Base-by-base conservation (phyloP, 2,797 vertebrate genomes). In the Pempheris klunzingeri region DNA sequence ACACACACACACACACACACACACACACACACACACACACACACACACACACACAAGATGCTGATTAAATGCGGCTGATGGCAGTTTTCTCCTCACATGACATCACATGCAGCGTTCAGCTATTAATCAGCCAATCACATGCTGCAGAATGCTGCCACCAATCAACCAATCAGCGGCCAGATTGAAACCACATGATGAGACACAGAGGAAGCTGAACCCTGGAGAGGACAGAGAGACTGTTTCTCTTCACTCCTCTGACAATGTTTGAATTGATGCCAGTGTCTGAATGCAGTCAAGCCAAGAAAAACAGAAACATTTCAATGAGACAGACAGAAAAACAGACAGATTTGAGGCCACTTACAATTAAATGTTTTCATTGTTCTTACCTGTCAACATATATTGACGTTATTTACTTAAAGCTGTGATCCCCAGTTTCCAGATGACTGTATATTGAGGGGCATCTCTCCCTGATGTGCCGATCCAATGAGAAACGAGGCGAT, bases 101-200 rank as follows among this genome's bases (percentile, higher is more conserved):
- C 67, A 62, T 78, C 81, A 67, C 67, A 26, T 82, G 70, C 1
- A 77, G 63, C 74, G 0, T 74, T 75, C 80, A 53, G 87, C 80
- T 20, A 1, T 43, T 10, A 64, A 52, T 84, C 84, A 85, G 74
- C 82, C 83, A 61, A 80, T 75, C 91, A 90, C 87, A 72, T 88
- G 91, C 74, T 52, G 65, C 74, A 43, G 73, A 44, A 64, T 52
- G 78, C 58, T 74, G 88, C 74, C 49, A 52, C 77, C 81, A 90
- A 91, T 91, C 85, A 88, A 85, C 89, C 83, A 86, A 89, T 91
- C 88, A 89, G 69, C 53, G 15, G 20, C 26, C 24, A 77, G 80
- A 84, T 67, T 67, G 63, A 55, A 74, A 43, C 65, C 86, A 55
- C 82, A 77, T 69, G 85, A 83, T 22, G 13, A 50, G 38, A 47